These are phyloP conservation scores for Neomonachus schauinslandi DNA, from an alignment of 2,113 vertebrate genomes.

Conservation along the genomic window DNA sequence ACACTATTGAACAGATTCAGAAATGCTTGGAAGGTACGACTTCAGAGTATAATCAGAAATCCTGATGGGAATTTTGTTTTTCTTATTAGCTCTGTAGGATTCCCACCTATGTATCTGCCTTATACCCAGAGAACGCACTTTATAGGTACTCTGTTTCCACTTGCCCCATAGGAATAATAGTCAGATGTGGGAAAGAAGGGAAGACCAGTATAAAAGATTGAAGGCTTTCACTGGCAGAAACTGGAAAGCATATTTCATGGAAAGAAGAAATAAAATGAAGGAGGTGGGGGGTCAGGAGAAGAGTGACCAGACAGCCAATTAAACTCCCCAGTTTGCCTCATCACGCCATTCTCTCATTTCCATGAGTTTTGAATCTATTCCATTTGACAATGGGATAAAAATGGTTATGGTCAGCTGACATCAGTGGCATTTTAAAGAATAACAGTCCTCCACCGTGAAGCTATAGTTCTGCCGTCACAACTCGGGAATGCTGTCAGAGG, in stretches of 20 bases:
- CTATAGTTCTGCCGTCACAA: conserved; percentile 46
- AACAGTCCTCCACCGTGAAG: conserved; percentile 58
- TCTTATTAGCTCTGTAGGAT: background rate
- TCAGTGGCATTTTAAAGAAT: conserved; percentile 74
- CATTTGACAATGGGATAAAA: conserved; percentile 74
- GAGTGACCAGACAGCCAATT: background rate
- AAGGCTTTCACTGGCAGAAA: background rate
- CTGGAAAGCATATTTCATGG: background rate
- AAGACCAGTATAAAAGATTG: background rate
- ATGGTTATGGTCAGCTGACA: conserved; percentile 73
- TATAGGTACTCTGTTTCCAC: background rate
- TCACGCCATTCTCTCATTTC: conserved; percentile 47
- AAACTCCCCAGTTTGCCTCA: background rate
- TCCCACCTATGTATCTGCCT: background rate
- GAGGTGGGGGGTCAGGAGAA: background rate
- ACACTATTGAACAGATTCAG: background rate
- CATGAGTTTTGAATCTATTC: conserved; percentile 48
- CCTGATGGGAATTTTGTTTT: background rate
- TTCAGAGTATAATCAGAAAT: background rate
- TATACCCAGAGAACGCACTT: background rate
- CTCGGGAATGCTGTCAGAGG: conserved; percentile 54
- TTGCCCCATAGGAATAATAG: background rate
- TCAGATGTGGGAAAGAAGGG: background rate
- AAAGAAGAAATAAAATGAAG: background rate
- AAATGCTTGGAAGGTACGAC: background rate